phyloP scores from a whole-genome alignment of 2,113 vertebrate genomes.

The Anhinga rufa region DNA sequence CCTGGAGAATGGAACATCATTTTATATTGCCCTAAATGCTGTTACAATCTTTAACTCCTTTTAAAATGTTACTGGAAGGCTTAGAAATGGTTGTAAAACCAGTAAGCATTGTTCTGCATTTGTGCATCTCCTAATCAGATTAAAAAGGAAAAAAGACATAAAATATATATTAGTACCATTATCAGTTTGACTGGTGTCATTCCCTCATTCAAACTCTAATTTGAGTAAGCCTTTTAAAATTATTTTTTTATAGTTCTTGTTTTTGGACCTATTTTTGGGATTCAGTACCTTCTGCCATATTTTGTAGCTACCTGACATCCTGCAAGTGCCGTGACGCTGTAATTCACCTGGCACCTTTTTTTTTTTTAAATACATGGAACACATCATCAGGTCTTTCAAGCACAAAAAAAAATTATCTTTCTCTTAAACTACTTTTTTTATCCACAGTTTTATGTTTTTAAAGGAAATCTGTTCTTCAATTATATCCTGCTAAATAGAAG shows the following conservation, averaged over 20 bases:
- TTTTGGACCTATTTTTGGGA: neutral
- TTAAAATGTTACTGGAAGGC: neutral
- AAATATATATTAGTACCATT: neutral
- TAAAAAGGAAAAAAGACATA: neutral
- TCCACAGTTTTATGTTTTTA: neutral
- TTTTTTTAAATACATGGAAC: neutral
- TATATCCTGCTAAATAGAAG: neutral
- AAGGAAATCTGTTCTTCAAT: neutral
- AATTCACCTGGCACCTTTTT: neutral
- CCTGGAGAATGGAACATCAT: neutral
- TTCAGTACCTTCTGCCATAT: neutral
- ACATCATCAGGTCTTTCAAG: neutral
- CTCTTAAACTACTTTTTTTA: neutral
- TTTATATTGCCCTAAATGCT: neutral
- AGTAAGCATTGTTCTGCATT: neutral
- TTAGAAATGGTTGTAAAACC: neutral
- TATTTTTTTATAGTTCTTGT: neutral
- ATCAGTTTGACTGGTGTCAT: neutral
- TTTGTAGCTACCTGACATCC: neutral
- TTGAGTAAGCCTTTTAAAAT: neutral
- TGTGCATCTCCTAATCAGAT: neutral
- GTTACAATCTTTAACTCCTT: neutral
- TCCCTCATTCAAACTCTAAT: neutral
- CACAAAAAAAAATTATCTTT: neutral
- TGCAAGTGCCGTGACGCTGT: neutral